Conservation (phyloP, 2,888 invertebrate genomes). For the Acanthosoma haemorrhoidale region DNA sequence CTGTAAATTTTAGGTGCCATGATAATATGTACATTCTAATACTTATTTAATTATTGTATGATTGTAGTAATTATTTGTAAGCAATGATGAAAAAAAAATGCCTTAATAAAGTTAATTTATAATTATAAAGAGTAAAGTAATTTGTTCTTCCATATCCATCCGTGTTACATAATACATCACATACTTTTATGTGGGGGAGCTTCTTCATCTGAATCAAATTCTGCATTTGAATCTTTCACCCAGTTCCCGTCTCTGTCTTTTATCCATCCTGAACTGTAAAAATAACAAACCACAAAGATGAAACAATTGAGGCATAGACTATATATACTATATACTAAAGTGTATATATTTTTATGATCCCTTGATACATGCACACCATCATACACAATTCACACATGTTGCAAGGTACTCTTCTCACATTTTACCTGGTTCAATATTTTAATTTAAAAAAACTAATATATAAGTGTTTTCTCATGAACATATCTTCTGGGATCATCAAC, state of each 20-base stretch:
- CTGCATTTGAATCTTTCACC: constrained; percentile 42
- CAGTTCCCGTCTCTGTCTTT: constrained; percentile 40
- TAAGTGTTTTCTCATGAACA: too few relatives aligned
- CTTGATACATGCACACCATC: too few relatives aligned
- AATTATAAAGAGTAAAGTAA: not conserved
- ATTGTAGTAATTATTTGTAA: not conserved
- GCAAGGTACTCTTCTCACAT: too few relatives aligned
- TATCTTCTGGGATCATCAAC: too few relatives aligned
- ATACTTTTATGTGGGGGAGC: constrained; percentile 23
- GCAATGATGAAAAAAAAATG: not conserved
- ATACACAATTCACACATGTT: too few relatives aligned
- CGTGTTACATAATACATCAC: too few relatives aligned
- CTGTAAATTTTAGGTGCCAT: constrained; percentile 23
- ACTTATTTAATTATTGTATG: constrained; percentile 6
- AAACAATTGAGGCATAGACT: too few relatives aligned
- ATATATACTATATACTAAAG: too few relatives aligned
- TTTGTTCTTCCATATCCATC: too few relatives aligned
- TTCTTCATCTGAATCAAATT: constrained; percentile 43
- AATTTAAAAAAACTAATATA: too few relatives aligned
- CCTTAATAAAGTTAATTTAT: constrained; percentile 18
- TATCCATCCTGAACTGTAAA: constrained; percentile 42
- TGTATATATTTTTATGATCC: too few relatives aligned
- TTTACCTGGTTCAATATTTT: too few relatives aligned
- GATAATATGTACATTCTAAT: not conserved
- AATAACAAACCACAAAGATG: not conserved